Evolutionary conservation across 2,113 vertebrate species (phyloP).

Genomic region (Scartelaos histophorus): DNA sequence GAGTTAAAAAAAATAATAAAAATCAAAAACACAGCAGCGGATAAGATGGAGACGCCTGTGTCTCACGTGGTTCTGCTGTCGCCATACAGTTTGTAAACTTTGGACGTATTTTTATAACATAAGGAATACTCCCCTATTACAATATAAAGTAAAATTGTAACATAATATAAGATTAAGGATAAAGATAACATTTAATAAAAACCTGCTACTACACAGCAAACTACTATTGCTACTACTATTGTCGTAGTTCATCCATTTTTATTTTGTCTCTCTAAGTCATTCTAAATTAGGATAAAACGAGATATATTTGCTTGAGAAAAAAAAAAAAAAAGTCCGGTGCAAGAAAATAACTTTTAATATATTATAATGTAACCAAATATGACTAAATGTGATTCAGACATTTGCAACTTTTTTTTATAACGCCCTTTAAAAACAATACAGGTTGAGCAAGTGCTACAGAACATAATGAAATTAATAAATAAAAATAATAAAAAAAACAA

Average conservation of each 20-base stretch:
- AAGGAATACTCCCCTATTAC: not conserved
- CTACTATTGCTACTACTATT: no score
- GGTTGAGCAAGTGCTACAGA: no score
- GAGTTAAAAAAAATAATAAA: rapidly evolving
- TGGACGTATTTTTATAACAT: not conserved
- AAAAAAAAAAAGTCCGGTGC: no score
- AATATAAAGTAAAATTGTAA: not conserved
- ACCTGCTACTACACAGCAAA: no score
- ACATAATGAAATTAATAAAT: no score
- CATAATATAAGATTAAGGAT: not conserved
- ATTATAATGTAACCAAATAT: not conserved
- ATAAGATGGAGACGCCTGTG: not conserved
- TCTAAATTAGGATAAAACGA: no score
- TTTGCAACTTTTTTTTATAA: no score
- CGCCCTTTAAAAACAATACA: no score
- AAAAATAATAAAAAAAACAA: not conserved
- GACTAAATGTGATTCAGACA: no score
- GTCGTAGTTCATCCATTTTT: not conserved
- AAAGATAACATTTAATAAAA: not conserved
- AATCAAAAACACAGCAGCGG: not conserved
- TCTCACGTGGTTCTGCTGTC: constrained; percentile 50
- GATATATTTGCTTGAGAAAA: no score
- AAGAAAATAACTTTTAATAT: not conserved
- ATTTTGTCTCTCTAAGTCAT: no score
- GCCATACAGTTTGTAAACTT: constrained; percentile 23